Conservation (phyloP, 2,797 vertebrate species). For the Peromyscus aztecus region DNA sequence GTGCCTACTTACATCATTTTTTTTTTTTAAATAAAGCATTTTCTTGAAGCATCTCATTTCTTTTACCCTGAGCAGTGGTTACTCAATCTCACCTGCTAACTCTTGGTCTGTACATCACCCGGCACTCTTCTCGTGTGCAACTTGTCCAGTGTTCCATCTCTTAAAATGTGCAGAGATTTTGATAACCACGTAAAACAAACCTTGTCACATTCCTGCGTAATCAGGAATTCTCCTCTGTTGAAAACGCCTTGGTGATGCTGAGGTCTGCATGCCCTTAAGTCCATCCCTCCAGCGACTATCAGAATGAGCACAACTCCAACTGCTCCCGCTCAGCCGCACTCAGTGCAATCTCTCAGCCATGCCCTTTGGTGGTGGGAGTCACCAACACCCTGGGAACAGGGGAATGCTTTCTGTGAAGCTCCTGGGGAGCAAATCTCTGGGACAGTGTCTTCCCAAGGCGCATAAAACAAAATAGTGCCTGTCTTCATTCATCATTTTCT, state of each 20-base stretch:
- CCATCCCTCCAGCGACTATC: conserved; percentile 49
- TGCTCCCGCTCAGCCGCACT: conserved; percentile 37
- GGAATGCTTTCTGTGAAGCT: background rate
- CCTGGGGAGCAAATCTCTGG: background rate
- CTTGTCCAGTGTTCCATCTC: conserved; percentile 17
- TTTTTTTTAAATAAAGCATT: background rate
- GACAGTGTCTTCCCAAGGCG: conserved; percentile 34
- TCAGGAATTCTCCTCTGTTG: conserved; percentile 77
- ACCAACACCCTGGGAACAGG: background rate
- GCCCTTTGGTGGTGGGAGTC: background rate
- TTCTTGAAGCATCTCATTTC: background rate
- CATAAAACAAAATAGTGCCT: background rate
- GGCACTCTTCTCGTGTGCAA: conserved; percentile 21
- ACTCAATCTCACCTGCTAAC: background rate
- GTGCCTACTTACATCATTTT: no score
- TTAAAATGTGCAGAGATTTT: conserved; percentile 65
- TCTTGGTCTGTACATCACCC: conserved; percentile 40
- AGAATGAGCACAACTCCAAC: background rate
- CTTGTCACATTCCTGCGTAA: conserved; percentile 80
- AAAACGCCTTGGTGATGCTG: conserved; percentile 72
- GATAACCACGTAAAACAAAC: conserved; percentile 76
- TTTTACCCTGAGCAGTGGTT: background rate
- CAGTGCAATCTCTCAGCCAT: background rate
- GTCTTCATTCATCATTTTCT: background rate
- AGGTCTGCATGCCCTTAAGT: conserved; percentile 32